Base-by-base conservation (phyloP, 2,797 vertebrate species). In the Sebastes wilsoni region DNA sequence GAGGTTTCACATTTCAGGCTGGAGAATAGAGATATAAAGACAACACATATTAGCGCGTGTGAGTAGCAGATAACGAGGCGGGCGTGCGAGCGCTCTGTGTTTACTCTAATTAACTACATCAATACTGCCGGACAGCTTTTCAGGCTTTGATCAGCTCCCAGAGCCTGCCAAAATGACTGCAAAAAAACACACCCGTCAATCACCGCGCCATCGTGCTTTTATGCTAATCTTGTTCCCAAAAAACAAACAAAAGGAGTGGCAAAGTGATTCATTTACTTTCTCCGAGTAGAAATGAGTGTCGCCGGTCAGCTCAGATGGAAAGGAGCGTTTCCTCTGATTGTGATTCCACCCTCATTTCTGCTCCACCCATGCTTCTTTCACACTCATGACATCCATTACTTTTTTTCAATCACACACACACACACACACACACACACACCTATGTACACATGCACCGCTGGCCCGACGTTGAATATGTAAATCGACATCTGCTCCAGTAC, bases 401-500 rank as follows among this genome's bases (percentile, higher is more conserved):
- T 55, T 36, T 69, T 58, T 11, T 18, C 79, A 66, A 12, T 52
- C 64, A 70, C 68, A 70, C 28, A 64, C 80, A 73, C 84, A 80
- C 34, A 64, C 80, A 72, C 84, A 80, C 32, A 69, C 28, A 64
- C 80, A 73, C 84, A 80, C 75, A 82, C 83, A 87, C 87, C 78
- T 87, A 80, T 83, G 81, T 83, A 84, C 87, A 84, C 91, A 89
- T 84, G 84, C 92, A 92, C 91, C 84, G 59, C 89, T 93, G 84
- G 91, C 89, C 91, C 89, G 8, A 86, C 65, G 87, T 90, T 91
- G 94, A 96, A 95, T 96, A 96, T 96, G 95, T 92, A 96, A 96
- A 96, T 95, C 88, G 87, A 95, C 95, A 96, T 96, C 95, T 96
- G 95, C 95, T 95, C 90, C 87, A 84, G 91, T 90, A 94, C 88